A percentile compares a stretch with the other conserved stretches of the same genome.
Evolutionary conservation across 2,797 vertebrate species (phyloP).

Genomic region (Emys orbicularis): DNA sequence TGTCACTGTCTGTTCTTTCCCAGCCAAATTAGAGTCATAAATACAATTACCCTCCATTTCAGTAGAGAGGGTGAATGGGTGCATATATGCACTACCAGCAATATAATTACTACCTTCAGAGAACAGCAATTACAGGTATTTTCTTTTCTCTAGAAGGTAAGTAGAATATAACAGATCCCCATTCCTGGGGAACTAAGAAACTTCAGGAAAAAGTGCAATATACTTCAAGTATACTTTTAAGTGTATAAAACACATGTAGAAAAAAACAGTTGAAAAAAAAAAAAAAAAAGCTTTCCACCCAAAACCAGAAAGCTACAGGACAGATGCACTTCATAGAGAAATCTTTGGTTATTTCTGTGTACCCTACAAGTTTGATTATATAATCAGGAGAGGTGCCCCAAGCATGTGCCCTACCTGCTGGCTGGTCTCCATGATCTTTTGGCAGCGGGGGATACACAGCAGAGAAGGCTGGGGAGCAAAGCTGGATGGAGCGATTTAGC

Average conservation of each 20-base stretch:
- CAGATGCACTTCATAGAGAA: not conserved
- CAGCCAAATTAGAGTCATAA: not conserved
- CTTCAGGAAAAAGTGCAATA: not conserved
- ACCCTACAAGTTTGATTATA: not conserved
- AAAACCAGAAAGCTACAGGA: not conserved
- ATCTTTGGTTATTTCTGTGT: not conserved
- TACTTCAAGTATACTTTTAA: not conserved
- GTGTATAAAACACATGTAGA: not conserved
- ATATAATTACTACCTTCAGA: constrained; percentile 8
- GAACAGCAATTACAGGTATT: constrained; percentile 30
- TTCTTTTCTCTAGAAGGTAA: constrained; percentile 32
- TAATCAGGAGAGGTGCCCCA: not conserved
- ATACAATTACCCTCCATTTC: not conserved
- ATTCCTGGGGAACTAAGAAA: not conserved
- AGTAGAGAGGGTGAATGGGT: not conserved
- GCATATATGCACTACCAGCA: not conserved
- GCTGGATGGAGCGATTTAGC: constrained; percentile 36
- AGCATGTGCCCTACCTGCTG: not conserved
- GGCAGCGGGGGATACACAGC: not conserved
- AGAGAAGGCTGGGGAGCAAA: constrained; percentile 6
- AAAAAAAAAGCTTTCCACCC: not conserved
- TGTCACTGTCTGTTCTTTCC: not conserved
- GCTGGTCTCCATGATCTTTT: not conserved
- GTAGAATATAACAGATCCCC: not conserved
- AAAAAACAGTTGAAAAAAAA: not conserved